A percentile compares a stretch with the other conserved stretches of the same genome.
phyloP scores from a whole-genome alignment of 2,113 vertebrate species.

The Megaptera novaeangliae region DNA sequence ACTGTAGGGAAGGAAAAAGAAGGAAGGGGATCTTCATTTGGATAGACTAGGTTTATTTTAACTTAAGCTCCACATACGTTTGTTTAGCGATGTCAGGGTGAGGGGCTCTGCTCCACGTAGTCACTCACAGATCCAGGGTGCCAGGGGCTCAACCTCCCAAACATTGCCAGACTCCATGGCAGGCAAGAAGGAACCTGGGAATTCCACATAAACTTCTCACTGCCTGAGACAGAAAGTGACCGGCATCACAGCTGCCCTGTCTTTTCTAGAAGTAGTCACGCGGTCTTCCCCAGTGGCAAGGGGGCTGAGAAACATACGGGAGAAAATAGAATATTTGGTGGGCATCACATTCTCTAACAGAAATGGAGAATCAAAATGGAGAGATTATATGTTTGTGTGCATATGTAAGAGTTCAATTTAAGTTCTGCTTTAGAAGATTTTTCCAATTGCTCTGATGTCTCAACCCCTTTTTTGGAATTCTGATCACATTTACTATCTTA shows the following conservation, averaged over 20 bases:
- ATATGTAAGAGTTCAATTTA: neutral
- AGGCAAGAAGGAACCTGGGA: neutral
- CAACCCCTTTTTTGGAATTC: neutral
- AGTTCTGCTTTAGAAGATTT: neutral
- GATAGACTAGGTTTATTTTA: neutral
- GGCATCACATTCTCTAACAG: neutral
- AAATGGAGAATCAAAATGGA: neutral
- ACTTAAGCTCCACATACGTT: neutral
- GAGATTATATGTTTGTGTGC: neutral
- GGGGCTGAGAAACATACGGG: neutral
- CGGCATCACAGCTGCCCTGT: fast-evolving
- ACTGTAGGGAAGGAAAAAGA: neutral
- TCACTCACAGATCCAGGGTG: neutral
- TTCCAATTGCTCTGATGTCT: neutral
- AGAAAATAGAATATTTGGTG: neutral
- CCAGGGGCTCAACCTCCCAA: neutral
- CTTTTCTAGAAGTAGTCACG: neutral
- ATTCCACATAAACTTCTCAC: neutral
- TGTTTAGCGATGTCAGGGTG: neutral
- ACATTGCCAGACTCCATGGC: fast-evolving
- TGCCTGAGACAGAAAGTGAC: neutral
- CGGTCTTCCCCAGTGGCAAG: neutral
- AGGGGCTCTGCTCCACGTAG: neutral
- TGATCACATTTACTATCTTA: neutral
- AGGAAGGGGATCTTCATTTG: neutral